phyloP scores from a whole-genome alignment of 2,888 invertebrate species.

The Acronicta leporina region DNA sequence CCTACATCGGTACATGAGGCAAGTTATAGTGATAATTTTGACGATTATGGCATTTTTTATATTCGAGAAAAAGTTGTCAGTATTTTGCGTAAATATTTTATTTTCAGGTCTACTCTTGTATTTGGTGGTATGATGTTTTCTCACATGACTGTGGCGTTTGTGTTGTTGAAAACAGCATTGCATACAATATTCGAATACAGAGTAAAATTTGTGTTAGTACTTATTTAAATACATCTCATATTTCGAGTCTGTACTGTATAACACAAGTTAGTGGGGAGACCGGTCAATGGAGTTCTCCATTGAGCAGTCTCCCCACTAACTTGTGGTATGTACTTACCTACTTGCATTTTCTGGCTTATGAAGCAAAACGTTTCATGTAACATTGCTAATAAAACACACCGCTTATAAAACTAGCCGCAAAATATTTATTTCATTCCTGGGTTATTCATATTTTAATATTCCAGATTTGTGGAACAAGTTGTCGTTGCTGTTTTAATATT shows the following conservation, averaged over 20 bases:
- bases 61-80: neutral
- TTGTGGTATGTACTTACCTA: too few species aligned
- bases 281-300: too few species aligned
- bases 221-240: too few species aligned
- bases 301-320: too few species aligned
- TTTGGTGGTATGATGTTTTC: conserved; percentile 78
- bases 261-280: too few species aligned
- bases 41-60: too few species aligned
- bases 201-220: conserved; percentile 82
- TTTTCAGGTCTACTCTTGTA: conserved; percentile 72
- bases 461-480: conserved; percentile 77
- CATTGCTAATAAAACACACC: too few species aligned
- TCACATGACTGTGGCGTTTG: conserved; percentile 73
- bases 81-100: neutral
- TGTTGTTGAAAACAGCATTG: conserved; percentile 76
- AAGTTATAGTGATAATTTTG: too few species aligned
- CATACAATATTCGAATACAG: conserved; percentile 83
- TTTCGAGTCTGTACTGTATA: too few species aligned
- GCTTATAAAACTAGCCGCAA: neutral
- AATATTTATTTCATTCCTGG: neutral
- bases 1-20: too few species aligned
- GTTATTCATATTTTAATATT: conserved; percentile 26
- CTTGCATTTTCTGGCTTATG: too few species aligned
- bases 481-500: conserved; percentile 70
- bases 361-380: too few species aligned